phyloP scores from a whole-genome alignment of 2,113 vertebrate species.

The Myrmecophaga tridactyla region DNA sequence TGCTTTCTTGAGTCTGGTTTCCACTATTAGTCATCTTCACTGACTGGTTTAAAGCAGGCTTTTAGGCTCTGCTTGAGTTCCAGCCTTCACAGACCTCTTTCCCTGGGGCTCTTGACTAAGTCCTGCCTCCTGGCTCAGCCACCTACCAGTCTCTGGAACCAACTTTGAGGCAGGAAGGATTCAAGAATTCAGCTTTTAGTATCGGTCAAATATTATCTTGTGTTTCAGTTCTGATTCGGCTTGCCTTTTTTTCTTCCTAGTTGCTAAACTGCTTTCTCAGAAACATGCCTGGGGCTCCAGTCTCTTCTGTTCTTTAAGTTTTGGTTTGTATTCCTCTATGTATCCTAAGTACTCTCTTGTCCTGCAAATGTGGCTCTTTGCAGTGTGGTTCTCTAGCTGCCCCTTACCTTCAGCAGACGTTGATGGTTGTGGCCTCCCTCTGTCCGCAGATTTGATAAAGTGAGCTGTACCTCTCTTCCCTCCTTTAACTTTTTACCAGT shows the following conservation, averaged over 20 bases:
- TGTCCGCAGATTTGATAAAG: neutral
- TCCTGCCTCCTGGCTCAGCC: neutral
- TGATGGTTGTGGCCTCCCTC: neutral
- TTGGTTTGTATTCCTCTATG: neutral
- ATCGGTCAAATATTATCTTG: neutral
- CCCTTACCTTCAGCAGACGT: neutral
- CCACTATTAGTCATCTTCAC: slow-evolving; percentile 48
- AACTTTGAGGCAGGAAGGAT: neutral
- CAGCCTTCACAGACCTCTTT: neutral
- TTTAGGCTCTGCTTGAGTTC: neutral
- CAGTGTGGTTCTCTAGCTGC: rapidly evolving
- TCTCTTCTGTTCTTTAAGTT: neutral
- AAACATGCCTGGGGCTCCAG: neutral
- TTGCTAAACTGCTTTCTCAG: neutral
- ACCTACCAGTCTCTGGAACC: neutral
- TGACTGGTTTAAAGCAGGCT: neutral
- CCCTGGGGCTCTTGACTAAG: neutral
- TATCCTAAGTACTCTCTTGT: neutral
- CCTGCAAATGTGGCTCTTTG: neutral
- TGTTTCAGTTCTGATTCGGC: neutral
- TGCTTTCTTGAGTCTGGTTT: slow-evolving; percentile 46
- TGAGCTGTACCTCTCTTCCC: neutral
- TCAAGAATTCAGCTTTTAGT: neutral
- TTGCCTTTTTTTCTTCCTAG: neutral
- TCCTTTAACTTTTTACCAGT: neutral